A percentile compares a stretch with the other conserved stretches of the same genome.
phyloP scores from a whole-genome alignment of 2,113 vertebrate species.

The Tonatia bakeri region DNA sequence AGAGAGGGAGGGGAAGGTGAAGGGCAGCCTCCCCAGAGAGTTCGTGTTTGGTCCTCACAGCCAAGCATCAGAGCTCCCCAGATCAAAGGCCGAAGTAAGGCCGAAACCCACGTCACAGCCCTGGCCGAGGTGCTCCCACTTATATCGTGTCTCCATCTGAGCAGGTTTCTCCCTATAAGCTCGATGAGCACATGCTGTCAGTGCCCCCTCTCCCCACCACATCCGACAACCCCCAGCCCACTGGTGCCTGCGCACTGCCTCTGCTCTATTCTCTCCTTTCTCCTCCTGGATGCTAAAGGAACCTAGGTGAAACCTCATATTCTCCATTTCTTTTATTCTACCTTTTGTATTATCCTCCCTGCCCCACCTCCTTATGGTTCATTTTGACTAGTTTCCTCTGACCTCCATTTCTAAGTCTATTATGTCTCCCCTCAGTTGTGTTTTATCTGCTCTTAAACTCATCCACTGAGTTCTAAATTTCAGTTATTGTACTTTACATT shows the following conservation, averaged over 20 bases:
- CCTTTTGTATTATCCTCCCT: neutral
- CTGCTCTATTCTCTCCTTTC: neutral
- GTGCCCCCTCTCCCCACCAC: neutral
- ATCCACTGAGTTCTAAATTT: neutral
- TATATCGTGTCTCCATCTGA: conserved; percentile 87
- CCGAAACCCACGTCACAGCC: conserved; percentile 91
- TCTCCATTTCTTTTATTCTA: neutral
- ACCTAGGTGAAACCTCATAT: neutral
- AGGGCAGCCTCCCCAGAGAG: neutral
- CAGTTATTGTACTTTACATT: neutral
- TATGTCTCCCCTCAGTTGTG: neutral
- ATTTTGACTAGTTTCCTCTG: neutral
- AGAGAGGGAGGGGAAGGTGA: neutral
- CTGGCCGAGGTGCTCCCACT: conserved; percentile 87
- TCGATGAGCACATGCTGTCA: neutral
- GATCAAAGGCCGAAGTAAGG: conserved; percentile 87
- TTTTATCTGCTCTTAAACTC: neutral
- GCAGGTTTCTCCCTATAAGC: conserved; percentile 86
- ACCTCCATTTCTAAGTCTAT: neutral
- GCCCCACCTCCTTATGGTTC: neutral
- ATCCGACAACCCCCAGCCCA: no score
- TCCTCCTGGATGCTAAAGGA: neutral
- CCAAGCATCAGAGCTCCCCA: conserved; percentile 86
- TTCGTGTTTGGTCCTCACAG: conserved; percentile 79
- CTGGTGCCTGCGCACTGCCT: neutral